Percentiles rank a stretch among this genome's conserved stretches.
These are phyloP conservation scores for Phoenicopterus ruber DNA, from an alignment of 2,113 vertebrate species.

Conservation along the genomic window DNA sequence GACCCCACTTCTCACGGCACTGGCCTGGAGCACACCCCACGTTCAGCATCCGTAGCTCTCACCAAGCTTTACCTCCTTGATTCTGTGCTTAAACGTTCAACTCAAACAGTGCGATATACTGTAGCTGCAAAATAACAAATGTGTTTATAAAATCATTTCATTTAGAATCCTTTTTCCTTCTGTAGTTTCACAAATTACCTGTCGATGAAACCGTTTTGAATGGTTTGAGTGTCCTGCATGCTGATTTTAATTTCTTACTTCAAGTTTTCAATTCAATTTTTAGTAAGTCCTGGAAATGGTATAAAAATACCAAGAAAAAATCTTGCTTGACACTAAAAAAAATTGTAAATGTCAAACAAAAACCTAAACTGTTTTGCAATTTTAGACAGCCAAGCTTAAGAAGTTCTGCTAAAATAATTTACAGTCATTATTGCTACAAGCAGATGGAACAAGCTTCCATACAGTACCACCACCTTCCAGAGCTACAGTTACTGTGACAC, in stretches of 20 bases:
- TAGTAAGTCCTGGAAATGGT: background rate
- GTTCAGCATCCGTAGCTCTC: background rate
- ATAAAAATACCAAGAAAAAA: background rate
- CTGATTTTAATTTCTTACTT: background rate
- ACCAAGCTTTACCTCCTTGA: background rate
- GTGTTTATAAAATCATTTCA: background rate
- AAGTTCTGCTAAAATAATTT: background rate
- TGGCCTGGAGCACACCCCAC: fast-evolving
- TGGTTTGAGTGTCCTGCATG: background rate
- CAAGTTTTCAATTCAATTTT: background rate
- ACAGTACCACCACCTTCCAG: background rate
- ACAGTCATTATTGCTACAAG: background rate
- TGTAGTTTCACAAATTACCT: background rate
- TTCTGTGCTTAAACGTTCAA: background rate
- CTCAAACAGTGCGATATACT: too few species aligned
- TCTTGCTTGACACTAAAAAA: background rate
- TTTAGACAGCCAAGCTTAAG: background rate
- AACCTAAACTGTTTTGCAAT: background rate
- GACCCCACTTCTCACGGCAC: fast-evolving
- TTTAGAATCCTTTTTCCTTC: background rate
- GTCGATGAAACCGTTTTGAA: background rate
- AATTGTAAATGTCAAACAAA: background rate
- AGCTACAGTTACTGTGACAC: background rate
- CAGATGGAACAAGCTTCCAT: background rate
- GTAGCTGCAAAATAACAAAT: background rate